Evolutionary conservation across 2,113 vertebrate species (phyloP), one percentile per base, ranked within the genome.

Genomic region (Osmerus eperlanus): DNA sequence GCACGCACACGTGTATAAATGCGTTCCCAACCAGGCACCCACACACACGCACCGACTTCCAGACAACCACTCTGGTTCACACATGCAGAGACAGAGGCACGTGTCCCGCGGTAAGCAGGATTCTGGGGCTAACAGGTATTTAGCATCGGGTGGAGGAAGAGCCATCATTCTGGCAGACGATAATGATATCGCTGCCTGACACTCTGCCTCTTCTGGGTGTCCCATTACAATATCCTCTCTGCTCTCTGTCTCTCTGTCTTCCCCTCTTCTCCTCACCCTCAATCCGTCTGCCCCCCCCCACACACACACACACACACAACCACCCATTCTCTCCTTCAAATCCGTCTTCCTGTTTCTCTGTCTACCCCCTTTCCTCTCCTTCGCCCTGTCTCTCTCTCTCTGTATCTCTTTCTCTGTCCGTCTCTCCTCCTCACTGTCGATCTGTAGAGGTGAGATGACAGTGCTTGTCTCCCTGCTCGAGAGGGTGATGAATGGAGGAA

Each of bases 111-210:
- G 12, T 65, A 19, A 18, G 4, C 36, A 86, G 77, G 78, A 21
- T 82, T 81, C 65, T 67, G 67, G 16, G 73, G 76, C 81, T 72
- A 83, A 78, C 84, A 82, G 84, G 80, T 84, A 84, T 81, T 86
- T 86, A 88, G 84, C 81, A 83, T 77, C 8, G 77, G 78, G 75
- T 41, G 78, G 70, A 6, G 60, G 75, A 84, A 73, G 76, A 84
- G 73, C 81, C 80, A 85, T 85, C 78, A 73, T 78, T 88, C 81
- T 58, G 13, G 71, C 82, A 80, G 83, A 87, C 85, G 88, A 89
- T 84, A 87, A 89, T 85, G 81, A 87, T 89, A 88, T 86, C 87
- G 67, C 84, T 81, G 51, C 72, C 88, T 88, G 87, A 87, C 87
- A 89, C 82, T 75, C 88, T 63, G 11, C 80, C 78, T 87, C 84